A percentile compares a stretch with the other conserved stretches of the same genome.
These are phyloP conservation scores for Hiodon tergisus DNA, from an alignment of 2,113 vertebrate genomes.

Conservation along the genomic window DNA sequence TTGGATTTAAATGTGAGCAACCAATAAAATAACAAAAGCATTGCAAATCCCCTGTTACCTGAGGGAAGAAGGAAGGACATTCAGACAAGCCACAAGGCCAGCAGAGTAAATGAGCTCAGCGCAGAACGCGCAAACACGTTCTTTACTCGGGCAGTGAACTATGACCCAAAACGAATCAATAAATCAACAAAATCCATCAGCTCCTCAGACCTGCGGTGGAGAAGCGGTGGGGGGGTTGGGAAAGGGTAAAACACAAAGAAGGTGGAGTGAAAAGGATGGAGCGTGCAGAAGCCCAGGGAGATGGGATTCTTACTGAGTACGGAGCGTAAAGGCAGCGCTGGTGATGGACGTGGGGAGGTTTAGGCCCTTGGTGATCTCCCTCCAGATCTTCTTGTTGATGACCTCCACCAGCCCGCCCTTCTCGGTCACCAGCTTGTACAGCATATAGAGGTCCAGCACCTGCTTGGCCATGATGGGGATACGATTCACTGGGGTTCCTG, in stretches of 20 bases:
- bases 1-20: not conserved
- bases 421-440: constrained; percentile 94
- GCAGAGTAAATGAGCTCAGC: too few species aligned
- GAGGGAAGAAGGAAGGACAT: not conserved
- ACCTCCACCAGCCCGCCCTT: constrained; percentile 95
- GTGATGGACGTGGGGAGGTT: constrained; percentile 96
- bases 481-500: constrained; percentile 92
- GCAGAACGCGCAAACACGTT: too few species aligned
- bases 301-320: constrained; percentile 77
- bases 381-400: constrained; percentile 98
- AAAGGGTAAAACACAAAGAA: not conserved
- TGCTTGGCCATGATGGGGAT: constrained; percentile 99
- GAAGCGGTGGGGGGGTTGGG: too few species aligned
- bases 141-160: too few species aligned
- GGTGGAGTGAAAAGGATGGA: constrained; percentile 23
- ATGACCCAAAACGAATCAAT: not conserved
- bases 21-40: not conserved
- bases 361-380: constrained; percentile 96
- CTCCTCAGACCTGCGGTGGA: not conserved
- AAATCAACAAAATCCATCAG: not conserved
- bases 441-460: constrained; percentile 91
- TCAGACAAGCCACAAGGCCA: too few species aligned
- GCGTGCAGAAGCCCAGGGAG: constrained; percentile 1
- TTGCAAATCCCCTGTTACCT: too few species aligned
- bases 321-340: constrained; percentile 91